A percentile compares a stretch with the other conserved stretches of the same genome.
Conservation (phyloP, 2,888 invertebrate genomes). For the Epirrhoe alternata region DNA sequence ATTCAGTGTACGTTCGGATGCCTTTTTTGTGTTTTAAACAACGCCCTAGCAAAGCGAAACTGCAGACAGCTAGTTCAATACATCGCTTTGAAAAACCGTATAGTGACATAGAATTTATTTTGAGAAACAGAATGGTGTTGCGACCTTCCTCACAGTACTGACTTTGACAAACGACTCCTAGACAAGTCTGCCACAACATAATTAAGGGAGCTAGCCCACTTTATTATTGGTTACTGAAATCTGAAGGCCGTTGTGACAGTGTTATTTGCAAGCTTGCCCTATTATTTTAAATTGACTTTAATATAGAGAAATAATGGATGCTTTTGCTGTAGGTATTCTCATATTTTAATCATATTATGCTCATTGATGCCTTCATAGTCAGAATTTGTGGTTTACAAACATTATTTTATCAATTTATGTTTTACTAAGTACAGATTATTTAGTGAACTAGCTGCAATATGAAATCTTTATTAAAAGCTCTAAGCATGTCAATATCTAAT, state of each 20-base stretch:
- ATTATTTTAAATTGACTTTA: constrained; percentile 24
- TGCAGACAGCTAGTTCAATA: background rate
- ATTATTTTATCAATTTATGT: too few relatives aligned
- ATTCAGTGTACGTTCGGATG: too few relatives aligned
- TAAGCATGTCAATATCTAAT: background rate
- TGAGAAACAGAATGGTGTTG: constrained; percentile 35
- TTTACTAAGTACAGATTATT: too few relatives aligned
- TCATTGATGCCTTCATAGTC: too few relatives aligned
- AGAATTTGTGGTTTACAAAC: too few relatives aligned
- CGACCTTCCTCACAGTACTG: constrained; percentile 34
- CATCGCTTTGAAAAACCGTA: constrained; percentile 17
- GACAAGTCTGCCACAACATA: constrained; percentile 29
- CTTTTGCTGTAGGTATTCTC: too few relatives aligned
- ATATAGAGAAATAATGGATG: background rate
- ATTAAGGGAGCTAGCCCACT: constrained; percentile 26
- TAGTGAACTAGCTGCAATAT: background rate
- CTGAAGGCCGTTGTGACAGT: background rate
- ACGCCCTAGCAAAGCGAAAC: too few relatives aligned
- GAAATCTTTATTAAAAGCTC: background rate
- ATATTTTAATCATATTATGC: background rate
- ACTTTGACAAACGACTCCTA: constrained; percentile 41
- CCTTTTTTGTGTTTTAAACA: too few relatives aligned
- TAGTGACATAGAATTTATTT: constrained; percentile 37
- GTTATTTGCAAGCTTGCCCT: background rate
- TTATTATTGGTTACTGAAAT: constrained; percentile 6